Conservation (phyloP, 2,888 invertebrate species). For the Drosophila imparisetae region DNA sequence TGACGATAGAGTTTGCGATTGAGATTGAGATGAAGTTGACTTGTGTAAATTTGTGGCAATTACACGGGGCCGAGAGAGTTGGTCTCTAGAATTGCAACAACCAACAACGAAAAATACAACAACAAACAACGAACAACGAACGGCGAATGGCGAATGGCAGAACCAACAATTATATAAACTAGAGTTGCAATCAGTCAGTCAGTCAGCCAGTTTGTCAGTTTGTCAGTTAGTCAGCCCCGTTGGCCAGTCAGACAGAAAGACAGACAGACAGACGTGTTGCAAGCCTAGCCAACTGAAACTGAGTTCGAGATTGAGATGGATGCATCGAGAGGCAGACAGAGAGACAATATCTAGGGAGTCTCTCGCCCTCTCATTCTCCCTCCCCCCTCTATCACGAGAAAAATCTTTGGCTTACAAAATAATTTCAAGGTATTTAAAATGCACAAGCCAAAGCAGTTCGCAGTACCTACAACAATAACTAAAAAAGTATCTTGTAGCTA, state of each 20-base stretch:
- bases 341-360: conserved; percentile 1
- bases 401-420: conserved; percentile 64
- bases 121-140: conserved; percentile 18
- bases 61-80: conserved; percentile 53
- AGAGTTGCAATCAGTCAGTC: conserved; percentile 65
- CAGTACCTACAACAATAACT: conserved; percentile 50
- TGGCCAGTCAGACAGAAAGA: conserved; percentile 22
- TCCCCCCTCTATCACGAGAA: conserved; percentile 35
- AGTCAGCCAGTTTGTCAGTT: conserved; percentile 38
- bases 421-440: conserved; percentile 76
- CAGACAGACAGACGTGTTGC: conserved; percentile 42
- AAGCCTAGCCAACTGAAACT: conserved; percentile 48
- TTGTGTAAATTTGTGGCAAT: conserved; percentile 68
- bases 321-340: conserved; percentile 10
- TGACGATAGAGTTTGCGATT: conserved; percentile 9
- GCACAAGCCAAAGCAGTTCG: conserved; percentile 51
- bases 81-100: conserved; percentile 62
- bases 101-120: conserved; percentile 3
- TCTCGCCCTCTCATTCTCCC: not conserved
- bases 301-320: conserved; percentile 18
- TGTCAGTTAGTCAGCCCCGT: conserved; percentile 25
- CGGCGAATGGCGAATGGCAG: conserved; percentile 49
- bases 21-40: conserved; percentile 35
- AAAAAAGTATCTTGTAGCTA: conserved; percentile 69
- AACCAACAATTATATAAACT: conserved; percentile 75